phyloP scores from a whole-genome alignment of 2,888 invertebrate species.

The Ophion ellenae region DNA sequence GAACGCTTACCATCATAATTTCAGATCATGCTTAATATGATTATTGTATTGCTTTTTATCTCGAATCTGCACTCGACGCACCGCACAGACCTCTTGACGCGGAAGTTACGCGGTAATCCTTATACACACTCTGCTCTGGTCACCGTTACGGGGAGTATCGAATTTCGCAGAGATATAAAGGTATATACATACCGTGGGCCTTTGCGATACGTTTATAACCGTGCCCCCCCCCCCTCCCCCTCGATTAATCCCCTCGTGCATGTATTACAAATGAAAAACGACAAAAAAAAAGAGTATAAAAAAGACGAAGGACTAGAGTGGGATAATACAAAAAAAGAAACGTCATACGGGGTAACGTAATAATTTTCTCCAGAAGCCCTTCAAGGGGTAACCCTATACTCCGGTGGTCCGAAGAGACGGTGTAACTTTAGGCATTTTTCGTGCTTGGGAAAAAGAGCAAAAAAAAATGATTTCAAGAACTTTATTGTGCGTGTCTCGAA shows the following conservation, averaged over 20 bases:
- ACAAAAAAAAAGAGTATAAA: background rate
- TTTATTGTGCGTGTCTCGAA: no score
- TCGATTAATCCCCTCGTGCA: background rate
- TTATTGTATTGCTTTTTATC: constrained; percentile 19
- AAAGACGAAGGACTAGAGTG: background rate
- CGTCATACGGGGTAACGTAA: constrained; percentile 9
- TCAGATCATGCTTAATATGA: constrained; percentile 7
- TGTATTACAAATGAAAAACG: background rate
- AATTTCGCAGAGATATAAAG: constrained; percentile 19
- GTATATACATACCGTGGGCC: background rate
- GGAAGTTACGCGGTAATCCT: constrained; percentile 38
- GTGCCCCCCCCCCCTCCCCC: background rate
- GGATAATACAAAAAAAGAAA: background rate
- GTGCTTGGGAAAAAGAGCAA: no score
- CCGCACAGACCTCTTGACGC: constrained; percentile 18
- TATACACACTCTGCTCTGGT: background rate
- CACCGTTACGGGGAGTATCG: constrained; percentile 27
- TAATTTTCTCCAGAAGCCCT: constrained; percentile 35
- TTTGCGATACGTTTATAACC: background rate
- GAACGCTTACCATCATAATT: constrained; percentile 7
- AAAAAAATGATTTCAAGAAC: no score
- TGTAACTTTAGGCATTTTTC: background rate
- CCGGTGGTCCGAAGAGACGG: background rate
- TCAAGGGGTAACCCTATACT: background rate
- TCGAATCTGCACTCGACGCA: constrained; percentile 14